Percentiles rank a stretch among this genome's conserved stretches.
Conservation (phyloP, 2,113 vertebrate species). For the Rynchops niger region DNA sequence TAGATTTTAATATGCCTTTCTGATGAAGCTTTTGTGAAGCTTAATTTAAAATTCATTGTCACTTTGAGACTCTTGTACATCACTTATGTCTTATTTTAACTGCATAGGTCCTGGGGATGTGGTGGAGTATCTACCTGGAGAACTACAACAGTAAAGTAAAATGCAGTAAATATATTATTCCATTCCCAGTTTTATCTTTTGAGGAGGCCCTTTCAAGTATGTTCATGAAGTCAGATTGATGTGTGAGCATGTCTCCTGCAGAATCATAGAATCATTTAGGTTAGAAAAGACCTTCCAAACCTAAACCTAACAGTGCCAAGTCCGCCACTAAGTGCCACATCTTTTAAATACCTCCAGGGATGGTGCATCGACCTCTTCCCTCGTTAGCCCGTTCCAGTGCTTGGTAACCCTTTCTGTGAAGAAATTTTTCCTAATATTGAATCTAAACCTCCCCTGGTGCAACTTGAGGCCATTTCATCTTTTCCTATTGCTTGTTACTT, state of each 20-base stretch:
- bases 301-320: background rate
- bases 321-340: background rate
- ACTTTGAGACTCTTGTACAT: background rate
- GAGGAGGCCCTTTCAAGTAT: background rate
- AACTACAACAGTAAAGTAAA: background rate
- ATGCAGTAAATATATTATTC: background rate
- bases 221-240: background rate
- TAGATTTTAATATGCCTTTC: background rate
- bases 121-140: background rate
- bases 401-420: background rate
- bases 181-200: background rate
- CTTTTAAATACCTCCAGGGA: background rate
- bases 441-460: background rate
- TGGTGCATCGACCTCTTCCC: background rate
- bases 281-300: background rate
- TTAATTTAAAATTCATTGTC: background rate
- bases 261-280: background rate
- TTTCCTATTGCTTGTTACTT: background rate
- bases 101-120: accelerated
- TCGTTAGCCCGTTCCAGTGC: background rate
- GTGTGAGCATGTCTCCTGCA: background rate
- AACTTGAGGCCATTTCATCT: background rate
- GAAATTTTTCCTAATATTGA: background rate
- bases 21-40: background rate
- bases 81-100: background rate